Conservation (phyloP, 2,113 vertebrate species). For the Suncus etruscus region DNA sequence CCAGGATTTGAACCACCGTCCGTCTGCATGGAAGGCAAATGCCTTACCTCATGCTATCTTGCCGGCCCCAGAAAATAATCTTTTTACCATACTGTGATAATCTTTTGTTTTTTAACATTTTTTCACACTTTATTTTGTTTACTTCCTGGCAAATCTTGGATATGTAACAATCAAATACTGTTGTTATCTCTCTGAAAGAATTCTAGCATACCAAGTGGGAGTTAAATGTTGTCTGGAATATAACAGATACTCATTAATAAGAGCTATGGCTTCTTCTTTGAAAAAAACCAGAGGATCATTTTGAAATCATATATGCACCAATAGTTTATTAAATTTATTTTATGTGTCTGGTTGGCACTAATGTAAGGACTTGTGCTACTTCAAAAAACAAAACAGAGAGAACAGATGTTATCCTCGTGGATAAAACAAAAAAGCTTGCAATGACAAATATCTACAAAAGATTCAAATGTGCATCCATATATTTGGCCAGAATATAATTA, state of each 20-base stretch:
- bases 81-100: background rate
- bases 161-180: background rate
- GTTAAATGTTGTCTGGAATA: background rate
- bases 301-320: background rate
- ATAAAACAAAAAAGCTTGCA: background rate
- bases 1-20: too few relatives aligned
- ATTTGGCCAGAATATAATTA: background rate
- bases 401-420: background rate
- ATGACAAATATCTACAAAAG: background rate
- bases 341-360: background rate
- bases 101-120: slow-evolving; percentile 3
- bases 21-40: too few relatives aligned
- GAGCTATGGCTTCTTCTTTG: background rate
- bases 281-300: background rate
- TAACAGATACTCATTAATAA: background rate
- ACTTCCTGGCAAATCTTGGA: background rate
- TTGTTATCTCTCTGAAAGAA: background rate
- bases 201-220: background rate
- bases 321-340: background rate
- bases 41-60: too few relatives aligned
- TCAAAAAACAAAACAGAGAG: background rate
- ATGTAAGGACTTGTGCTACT: background rate
- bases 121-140: slow-evolving; percentile 1
- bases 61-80: background rate
- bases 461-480: background rate